These are phyloP conservation scores for Nixonia krombeini DNA, from an alignment of 1,140 invertebrate species.

Conservation along the genomic window DNA sequence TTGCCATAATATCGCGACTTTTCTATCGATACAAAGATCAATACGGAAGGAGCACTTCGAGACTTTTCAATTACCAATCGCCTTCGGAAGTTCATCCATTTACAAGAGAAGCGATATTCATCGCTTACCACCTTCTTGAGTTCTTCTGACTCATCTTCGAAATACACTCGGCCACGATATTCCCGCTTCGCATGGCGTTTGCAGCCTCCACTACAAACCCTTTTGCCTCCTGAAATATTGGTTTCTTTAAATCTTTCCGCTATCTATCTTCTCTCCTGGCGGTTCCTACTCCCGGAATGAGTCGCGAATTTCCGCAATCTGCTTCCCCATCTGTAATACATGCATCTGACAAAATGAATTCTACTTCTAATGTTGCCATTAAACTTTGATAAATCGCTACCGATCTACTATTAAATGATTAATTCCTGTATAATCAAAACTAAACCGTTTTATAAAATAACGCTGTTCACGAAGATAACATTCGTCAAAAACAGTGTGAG, in stretches of 20 bases:
- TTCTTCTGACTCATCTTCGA: too few relatives aligned
- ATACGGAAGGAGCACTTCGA: conserved; percentile 29
- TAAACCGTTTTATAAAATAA: too few relatives aligned
- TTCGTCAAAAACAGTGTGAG: too few relatives aligned
- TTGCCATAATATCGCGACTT: conserved; percentile 21
- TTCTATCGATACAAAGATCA: conserved; percentile 30
- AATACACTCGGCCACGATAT: conserved; percentile 29
- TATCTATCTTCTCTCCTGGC: conserved; percentile 8
- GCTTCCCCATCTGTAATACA: conserved; percentile 21
- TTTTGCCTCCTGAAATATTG: conserved; percentile 25
- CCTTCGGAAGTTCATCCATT: conserved; percentile 19
- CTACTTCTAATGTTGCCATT: too few relatives aligned
- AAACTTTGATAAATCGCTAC: too few relatives aligned
- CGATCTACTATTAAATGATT: too few relatives aligned
- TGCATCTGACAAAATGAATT: conserved; percentile 15
- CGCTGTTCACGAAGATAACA: too few relatives aligned
- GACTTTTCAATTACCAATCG: conserved; percentile 37
- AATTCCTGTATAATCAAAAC: too few relatives aligned
- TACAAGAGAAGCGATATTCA: conserved; percentile 28
- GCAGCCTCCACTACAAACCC: conserved; percentile 6
- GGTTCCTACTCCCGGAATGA: conserved; percentile 18
- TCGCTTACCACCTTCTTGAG: conserved; percentile 20
- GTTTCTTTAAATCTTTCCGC: conserved; percentile 13
- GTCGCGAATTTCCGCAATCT: conserved; percentile 38
- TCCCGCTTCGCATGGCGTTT: conserved; percentile 18